phyloP scores from a whole-genome alignment of 2,113 vertebrate genomes.

The Noturus placidus region DNA sequence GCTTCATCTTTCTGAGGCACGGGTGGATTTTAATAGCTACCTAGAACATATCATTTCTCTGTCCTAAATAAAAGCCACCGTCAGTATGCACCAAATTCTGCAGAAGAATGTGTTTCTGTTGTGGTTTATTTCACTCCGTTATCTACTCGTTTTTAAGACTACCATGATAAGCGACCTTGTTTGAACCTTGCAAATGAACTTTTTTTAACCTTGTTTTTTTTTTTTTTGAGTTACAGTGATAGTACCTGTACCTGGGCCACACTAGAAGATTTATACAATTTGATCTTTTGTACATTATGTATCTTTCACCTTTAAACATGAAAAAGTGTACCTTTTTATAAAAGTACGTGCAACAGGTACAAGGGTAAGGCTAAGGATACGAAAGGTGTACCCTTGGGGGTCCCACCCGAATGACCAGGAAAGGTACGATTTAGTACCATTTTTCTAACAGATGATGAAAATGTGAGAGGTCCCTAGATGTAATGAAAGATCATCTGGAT shows the following conservation, averaged over 20 bases:
- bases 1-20: constrained; percentile 25
- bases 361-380: background rate
- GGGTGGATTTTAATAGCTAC: constrained; percentile 20
- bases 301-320: background rate
- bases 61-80: constrained; percentile 21
- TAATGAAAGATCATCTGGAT: background rate
- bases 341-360: background rate
- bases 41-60: constrained; percentile 30
- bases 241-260: background rate
- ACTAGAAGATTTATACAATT: no score
- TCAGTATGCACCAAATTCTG: constrained; percentile 32
- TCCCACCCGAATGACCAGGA: background rate
- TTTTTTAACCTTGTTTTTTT: background rate
- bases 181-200: background rate
- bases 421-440: background rate
- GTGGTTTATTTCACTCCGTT: background rate
- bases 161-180: background rate
- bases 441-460: background rate
- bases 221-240: background rate
- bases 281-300: background rate
- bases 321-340: background rate
- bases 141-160: background rate
- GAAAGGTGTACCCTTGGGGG: no score
- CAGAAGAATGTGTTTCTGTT: background rate
- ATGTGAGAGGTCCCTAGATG: no score